Base-by-base conservation (phyloP, 2,797 vertebrate genomes). In the Characodon lateralis region DNA sequence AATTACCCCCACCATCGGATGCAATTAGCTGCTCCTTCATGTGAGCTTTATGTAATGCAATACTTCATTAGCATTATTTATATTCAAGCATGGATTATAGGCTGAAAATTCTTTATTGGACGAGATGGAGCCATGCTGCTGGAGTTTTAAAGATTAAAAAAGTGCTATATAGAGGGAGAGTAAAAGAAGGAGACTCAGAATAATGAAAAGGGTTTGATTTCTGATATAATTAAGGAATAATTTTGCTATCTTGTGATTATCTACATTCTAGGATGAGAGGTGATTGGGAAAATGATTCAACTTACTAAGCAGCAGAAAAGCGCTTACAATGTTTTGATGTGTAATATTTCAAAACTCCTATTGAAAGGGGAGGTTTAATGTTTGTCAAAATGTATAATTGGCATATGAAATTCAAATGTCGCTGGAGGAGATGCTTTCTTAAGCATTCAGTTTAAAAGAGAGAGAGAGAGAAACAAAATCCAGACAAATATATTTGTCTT, bases 31-130 rank as follows among this genome's bases (percentile, higher is more conserved):
- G 97, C 96, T 96, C 97, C 98, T 99, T 99, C 97, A 98, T 97
- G 97, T 98, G 97, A 96, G 95, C 97, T 99, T 99, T 98, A 98
- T 98, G 97, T 97, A 99, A 99, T 97, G 97, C 97, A 98, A 97
- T 98, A 99, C 97, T 98, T 99, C 97, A 99, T 98, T 98, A 98
- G 98, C 97, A 98, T 98, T 97, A 98, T 98, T 99, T 97, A 97
- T 96, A 97, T 98, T 97, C 97, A 96, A 95, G 95, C 95, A 90
- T 95, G 97, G 97, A 99, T 99, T 99, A 98, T 96, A 96, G 96
- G 96, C 97, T 96, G 96, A 97, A 97, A 96, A 96, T 96, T 97
- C 96, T 97, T 98, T 98, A 98, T 98, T 98, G 97, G 97, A 96
- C 93, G 91, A 96, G 96, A 98, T 97, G 97, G 97, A 96, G 96